These are phyloP conservation scores for Vulpes vulpes DNA, from an alignment of 2,113 vertebrate genomes.

Conservation along the genomic window DNA sequence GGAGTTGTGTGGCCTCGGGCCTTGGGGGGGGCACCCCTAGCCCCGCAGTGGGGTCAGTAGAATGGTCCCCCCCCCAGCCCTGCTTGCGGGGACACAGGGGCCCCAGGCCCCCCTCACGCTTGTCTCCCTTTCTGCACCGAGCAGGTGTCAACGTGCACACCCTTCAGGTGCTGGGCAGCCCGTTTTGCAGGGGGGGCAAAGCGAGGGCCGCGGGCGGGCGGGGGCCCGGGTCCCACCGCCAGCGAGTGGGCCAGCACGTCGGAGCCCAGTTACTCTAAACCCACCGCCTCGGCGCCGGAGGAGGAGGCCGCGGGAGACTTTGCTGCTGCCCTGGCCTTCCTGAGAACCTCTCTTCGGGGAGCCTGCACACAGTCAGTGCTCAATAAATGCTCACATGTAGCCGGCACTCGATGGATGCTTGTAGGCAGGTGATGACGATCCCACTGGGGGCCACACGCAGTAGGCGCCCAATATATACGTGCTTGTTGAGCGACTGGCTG, in stretches of 20 bases:
- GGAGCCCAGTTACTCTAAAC: background rate
- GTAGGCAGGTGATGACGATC: background rate
- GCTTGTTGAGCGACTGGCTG: background rate
- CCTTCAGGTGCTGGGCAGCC: background rate
- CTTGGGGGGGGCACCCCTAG: background rate
- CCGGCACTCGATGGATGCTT: background rate
- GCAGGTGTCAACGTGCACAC: background rate
- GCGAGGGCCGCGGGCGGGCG: background rate
- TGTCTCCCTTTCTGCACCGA: background rate
- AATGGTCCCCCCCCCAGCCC: background rate
- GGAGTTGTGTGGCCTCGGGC: background rate
- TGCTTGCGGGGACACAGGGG: background rate
- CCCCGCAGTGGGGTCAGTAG: background rate
- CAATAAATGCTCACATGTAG: background rate
- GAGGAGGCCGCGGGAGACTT: background rate
- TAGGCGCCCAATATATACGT: background rate
- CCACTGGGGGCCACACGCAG: background rate
- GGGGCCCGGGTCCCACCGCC: background rate
- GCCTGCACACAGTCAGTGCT: background rate
- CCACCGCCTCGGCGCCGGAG: accelerated
- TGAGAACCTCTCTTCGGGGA: background rate
- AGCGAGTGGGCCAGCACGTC: accelerated
- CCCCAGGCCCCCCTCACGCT: background rate
- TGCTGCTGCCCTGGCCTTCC: background rate
- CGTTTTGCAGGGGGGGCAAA: background rate